phyloP scores from a whole-genome alignment of 1,140 invertebrate species.

The Homarus americanus region DNA sequence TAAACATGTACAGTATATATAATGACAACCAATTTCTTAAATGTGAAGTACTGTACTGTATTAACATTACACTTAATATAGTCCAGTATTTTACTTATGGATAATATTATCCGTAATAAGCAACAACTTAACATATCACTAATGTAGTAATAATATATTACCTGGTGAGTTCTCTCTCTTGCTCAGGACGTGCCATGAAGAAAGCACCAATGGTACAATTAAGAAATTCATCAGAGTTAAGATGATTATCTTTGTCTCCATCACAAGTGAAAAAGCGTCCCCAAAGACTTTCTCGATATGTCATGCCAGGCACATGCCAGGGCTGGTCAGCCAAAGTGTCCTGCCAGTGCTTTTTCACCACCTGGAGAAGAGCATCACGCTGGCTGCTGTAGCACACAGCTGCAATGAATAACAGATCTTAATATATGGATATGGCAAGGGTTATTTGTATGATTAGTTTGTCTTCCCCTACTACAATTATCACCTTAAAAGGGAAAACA shows the following conservation, averaged over 20 bases:
- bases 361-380: conserved; percentile 74
- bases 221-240: conserved; percentile 76
- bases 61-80: no score
- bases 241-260: conserved; percentile 74
- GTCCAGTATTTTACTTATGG: no score
- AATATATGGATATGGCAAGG: no score
- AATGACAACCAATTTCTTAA: no score
- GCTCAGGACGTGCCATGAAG: conserved; percentile 66
- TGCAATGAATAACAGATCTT: conserved; percentile 7
- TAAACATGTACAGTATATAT: no score
- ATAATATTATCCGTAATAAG: no score
- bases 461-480: no score
- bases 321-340: conserved; percentile 67
- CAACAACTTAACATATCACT: no score
- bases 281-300: conserved; percentile 74
- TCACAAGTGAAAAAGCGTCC: conserved; percentile 76
- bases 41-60: no score
- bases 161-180: conserved; percentile 72
- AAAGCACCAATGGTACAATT: conserved; percentile 74
- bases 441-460: no score
- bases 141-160: no score
- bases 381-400: conserved; percentile 76
- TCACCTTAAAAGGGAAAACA: no score
- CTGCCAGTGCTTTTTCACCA: conserved; percentile 74
- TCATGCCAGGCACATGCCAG: conserved; percentile 75